Evolutionary conservation across 2,888 invertebrate genomes (phyloP).

Genomic region (Mayetiola destructor): DNA sequence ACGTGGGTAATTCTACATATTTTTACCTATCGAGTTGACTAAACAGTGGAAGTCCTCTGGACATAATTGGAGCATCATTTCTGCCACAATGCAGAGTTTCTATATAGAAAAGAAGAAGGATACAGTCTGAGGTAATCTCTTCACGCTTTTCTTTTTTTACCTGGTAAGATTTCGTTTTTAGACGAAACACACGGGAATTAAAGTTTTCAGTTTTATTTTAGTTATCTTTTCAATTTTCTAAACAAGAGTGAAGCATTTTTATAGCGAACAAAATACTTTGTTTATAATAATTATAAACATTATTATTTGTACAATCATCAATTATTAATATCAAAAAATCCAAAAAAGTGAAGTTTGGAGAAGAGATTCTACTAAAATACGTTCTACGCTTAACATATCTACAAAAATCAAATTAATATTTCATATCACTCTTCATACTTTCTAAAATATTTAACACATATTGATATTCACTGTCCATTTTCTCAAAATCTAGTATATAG

Average conservation of each 20-base stretch:
- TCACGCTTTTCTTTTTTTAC: too few relatives aligned
- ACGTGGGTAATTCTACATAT: too few relatives aligned
- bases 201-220: not conserved
- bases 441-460: not conserved
- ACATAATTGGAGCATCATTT: too few relatives aligned
- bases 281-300: not conserved
- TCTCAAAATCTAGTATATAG: not conserved
- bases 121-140: too few relatives aligned
- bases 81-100: too few relatives aligned
- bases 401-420: too few relatives aligned
- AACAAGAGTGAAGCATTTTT: not conserved
- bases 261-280: slow-evolving; percentile 8
- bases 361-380: too few relatives aligned
- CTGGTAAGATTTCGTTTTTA: not conserved
- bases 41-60: too few relatives aligned
- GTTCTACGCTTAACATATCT: too few relatives aligned
- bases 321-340: slow-evolving; percentile 4
- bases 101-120: too few relatives aligned
- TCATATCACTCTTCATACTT: slow-evolving; percentile 2
- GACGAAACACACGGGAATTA: not conserved
- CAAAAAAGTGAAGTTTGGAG: too few relatives aligned
- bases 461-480: slow-evolving; percentile 2
- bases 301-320: slow-evolving; percentile 6
- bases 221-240: not conserved
- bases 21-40: too few relatives aligned